Percentiles rank a stretch among this genome's conserved stretches.
Evolutionary conservation across 1,140 invertebrate genomes (phyloP).

Genomic region (Tetraneura akinire): DNA sequence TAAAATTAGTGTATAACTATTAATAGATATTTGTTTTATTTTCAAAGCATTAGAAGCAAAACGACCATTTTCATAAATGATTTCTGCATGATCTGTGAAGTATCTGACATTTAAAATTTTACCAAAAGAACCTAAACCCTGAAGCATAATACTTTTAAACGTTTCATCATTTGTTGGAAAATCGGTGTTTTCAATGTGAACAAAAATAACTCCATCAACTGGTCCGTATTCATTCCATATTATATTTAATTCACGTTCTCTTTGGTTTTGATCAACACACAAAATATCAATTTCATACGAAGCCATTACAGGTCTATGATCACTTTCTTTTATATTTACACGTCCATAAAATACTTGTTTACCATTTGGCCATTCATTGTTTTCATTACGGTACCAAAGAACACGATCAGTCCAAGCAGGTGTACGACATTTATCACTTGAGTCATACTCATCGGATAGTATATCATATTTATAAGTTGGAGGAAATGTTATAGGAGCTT

Average conservation of each 20-base stretch:
- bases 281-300: conserved; percentile 86
- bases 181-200: conserved; percentile 60
- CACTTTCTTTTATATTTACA: conserved; percentile 95
- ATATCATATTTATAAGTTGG: conserved; percentile 99
- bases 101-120: conserved; percentile 36
- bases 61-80: conserved; percentile 42
- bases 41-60: conserved; percentile 33
- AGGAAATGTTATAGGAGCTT: conserved; percentile 89
- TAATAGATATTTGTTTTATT: conserved; percentile 46
- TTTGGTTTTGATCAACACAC: conserved; percentile 72
- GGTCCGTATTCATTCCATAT: conserved; percentile 86
- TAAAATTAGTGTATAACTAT: conserved; percentile 32
- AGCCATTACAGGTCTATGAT: conserved; percentile 92
- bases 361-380: conserved; percentile 73
- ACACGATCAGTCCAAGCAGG: conserved; percentile 98
- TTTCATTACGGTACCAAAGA: conserved; percentile 76
- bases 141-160: conserved; percentile 43
- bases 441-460: conserved; percentile 99
- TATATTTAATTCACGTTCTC: conserved; percentile 77
- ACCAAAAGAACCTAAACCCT: conserved; percentile 44
- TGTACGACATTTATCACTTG: conserved; percentile 94
- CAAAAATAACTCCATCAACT: conserved; percentile 91
- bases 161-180: conserved; percentile 25
- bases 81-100: conserved; percentile 36
- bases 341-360: conserved; percentile 85